phyloP scores from a whole-genome alignment of 2,113 vertebrate species.

The Dendropsophus ebraccatus region DNA sequence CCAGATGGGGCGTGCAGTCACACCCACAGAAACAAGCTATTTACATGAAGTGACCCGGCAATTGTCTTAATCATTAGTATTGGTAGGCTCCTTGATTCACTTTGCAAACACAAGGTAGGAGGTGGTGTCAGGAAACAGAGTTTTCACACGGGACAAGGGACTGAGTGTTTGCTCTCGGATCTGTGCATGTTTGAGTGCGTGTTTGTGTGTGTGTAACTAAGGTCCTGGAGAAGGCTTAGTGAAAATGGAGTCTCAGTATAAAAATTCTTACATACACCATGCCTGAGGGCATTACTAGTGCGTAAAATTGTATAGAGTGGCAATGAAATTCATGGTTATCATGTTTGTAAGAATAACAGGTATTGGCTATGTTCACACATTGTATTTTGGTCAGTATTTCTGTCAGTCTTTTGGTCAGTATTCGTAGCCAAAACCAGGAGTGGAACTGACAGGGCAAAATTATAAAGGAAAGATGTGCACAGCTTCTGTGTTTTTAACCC shows the following conservation, averaged over 20 bases:
- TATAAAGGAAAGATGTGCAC: too few relatives aligned
- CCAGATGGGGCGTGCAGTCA: too few relatives aligned
- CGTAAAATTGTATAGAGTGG: neutral
- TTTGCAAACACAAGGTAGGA: slow-evolving; percentile 38
- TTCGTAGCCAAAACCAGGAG: too few relatives aligned
- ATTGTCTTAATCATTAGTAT: neutral
- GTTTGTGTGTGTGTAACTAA: slow-evolving; percentile 55
- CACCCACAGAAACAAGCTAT: too few relatives aligned
- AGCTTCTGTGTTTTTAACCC: too few relatives aligned
- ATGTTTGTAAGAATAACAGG: too few relatives aligned
- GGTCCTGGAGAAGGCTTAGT: slow-evolving; percentile 14
- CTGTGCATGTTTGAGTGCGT: slow-evolving; percentile 52
- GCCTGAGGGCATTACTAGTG: neutral
- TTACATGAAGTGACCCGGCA: too few relatives aligned
- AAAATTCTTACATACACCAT: slow-evolving; percentile 8
- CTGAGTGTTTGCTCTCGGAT: slow-evolving; percentile 56
- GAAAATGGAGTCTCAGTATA: neutral
- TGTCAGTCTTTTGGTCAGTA: too few relatives aligned
- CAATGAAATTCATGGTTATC: neutral
- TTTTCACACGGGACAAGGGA: slow-evolving; percentile 58
- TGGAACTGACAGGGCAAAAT: too few relatives aligned
- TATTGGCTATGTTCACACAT: too few relatives aligned
- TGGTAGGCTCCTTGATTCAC: slow-evolving; percentile 7
- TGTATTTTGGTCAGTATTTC: too few relatives aligned
- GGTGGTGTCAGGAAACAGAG: slow-evolving; percentile 18